These are phyloP conservation scores for Aptenodytes forsteri DNA, from an alignment of 2,113 vertebrate genomes.

Conservation along the genomic window DNA sequence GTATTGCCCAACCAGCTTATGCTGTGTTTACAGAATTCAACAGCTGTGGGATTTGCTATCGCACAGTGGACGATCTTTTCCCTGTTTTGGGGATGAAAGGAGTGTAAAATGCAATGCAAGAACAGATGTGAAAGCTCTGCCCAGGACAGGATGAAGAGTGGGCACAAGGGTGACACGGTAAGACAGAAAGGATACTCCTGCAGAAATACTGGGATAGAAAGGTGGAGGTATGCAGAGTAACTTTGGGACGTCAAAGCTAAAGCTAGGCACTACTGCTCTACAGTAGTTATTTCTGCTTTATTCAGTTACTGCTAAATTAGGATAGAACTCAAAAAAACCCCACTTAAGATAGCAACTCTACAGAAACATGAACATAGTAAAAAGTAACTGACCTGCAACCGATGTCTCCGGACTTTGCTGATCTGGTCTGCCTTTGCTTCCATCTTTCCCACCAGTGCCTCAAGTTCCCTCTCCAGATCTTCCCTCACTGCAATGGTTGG, in stretches of 20 bases:
- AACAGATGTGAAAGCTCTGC: not conserved
- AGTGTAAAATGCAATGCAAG: not conserved
- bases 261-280: not conserved
- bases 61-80: no score
- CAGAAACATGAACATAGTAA: not conserved
- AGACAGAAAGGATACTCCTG: not conserved
- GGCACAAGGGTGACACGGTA: not conserved
- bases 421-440: conserved; percentile 95
- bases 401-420: conserved; percentile 85
- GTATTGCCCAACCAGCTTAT: not conserved
- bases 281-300: not conserved
- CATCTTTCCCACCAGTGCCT: conserved; percentile 86
- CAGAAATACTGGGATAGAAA: not conserved
- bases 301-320: not conserved
- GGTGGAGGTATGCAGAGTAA: not conserved
- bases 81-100: not conserved
- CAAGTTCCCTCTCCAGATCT: conserved; percentile 83
- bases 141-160: not conserved
- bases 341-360: not conserved
- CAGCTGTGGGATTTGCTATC: not conserved
- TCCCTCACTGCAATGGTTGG: conserved; percentile 74
- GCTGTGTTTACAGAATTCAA: not conserved
- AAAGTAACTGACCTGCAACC: conserved; percentile 76
- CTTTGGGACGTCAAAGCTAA: not conserved
- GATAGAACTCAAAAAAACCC: not conserved